Conservation (phyloP, 2,113 vertebrate genomes). For the Turnix velox region DNA sequence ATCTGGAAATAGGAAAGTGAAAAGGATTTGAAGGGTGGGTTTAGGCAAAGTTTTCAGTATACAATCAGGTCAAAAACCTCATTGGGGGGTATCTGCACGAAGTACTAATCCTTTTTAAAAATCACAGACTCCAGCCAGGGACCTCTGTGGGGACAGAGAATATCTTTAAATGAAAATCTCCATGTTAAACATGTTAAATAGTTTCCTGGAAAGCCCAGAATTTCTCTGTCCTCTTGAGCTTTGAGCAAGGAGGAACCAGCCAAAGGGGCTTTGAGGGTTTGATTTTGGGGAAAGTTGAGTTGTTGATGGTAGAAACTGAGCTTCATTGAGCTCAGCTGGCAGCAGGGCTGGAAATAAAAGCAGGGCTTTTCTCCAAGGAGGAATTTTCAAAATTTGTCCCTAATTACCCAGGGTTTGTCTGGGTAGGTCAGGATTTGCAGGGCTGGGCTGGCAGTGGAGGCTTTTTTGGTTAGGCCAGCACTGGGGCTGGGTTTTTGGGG, state of each 20-base stretch:
- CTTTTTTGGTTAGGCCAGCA: neutral
- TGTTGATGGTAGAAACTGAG: neutral
- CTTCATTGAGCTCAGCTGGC: neutral
- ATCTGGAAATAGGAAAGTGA: neutral
- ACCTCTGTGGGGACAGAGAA: neutral
- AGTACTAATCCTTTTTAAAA: slow-evolving; percentile 13
- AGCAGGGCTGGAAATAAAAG: neutral
- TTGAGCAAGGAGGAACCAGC: fast-evolving
- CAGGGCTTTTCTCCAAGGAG: neutral
- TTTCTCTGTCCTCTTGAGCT: neutral
- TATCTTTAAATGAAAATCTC: neutral
- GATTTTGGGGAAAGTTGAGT: neutral
- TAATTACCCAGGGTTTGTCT: neutral
- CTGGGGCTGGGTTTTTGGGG: neutral
- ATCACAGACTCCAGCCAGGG: neutral
- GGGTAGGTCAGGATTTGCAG: neutral
- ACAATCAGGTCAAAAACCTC: neutral
- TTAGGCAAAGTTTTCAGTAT: neutral
- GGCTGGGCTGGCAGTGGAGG: neutral
- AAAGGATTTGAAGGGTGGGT: neutral
- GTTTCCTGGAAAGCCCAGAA: neutral
- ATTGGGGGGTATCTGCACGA: neutral
- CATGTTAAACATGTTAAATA: neutral
- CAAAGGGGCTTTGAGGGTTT: neutral
- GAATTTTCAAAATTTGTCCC: neutral